Evolutionary conservation across 2,113 vertebrate species (phyloP).

Genomic region (Forbesichthys papilliferus): DNA sequence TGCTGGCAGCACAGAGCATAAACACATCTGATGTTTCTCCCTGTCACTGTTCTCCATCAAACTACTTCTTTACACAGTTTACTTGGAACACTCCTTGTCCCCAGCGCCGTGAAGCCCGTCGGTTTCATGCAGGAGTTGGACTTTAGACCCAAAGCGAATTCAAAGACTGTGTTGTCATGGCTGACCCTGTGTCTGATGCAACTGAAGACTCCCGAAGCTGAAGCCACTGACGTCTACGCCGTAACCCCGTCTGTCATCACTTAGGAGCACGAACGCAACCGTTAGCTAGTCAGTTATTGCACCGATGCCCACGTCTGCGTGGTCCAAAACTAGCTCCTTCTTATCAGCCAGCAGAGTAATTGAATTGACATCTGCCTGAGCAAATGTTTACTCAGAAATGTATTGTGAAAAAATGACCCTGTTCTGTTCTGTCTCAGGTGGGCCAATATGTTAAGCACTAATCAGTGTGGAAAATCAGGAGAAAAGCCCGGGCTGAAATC

Average conservation of each 20-base stretch:
- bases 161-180: constrained; percentile 47
- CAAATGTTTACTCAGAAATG: constrained; percentile 70
- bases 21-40: constrained; percentile 38
- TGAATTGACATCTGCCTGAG: constrained; percentile 67
- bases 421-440: constrained; percentile 61
- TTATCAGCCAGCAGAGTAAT: constrained; percentile 67
- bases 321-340: constrained; percentile 55
- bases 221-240: constrained; percentile 39
- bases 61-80: constrained; percentile 27
- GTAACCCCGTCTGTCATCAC: constrained; percentile 47
- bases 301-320: constrained; percentile 55
- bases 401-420: constrained; percentile 67
- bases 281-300: constrained; percentile 64
- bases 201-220: constrained; percentile 62
- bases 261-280: constrained; percentile 60
- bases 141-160: constrained; percentile 41
- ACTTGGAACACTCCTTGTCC: constrained; percentile 36
- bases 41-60: constrained; percentile 21
- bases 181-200: constrained; percentile 55
- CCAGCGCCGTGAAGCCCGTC: constrained; percentile 32
- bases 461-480: constrained; percentile 69
- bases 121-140: constrained; percentile 14
- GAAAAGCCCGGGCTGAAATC: constrained; percentile 52
- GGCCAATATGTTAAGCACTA: constrained; percentile 61
- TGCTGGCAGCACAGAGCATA: constrained; percentile 16